Evolutionary conservation across 37 sponge, comb jelly and placozoan species (phyloP), one percentile per base, ranked within the genome.

Genomic region (Chondrilla cf. caribensis): DNA sequence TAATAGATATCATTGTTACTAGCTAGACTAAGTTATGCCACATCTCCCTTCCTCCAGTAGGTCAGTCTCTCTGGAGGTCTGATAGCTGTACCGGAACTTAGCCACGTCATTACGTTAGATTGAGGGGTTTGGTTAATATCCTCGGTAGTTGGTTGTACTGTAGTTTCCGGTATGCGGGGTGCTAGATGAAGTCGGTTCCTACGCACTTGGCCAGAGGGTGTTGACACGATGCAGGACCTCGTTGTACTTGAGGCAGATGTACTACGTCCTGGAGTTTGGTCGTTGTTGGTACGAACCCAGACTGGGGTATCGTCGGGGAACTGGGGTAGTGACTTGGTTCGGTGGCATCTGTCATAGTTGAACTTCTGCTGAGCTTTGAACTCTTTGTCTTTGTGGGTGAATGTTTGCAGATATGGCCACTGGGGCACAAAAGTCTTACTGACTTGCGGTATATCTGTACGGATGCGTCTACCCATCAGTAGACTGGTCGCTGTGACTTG

Each of bases 381-480:
- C n/a, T 3, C 2, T 3, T 31, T 21, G 35, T 82, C 47, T 35
- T 22, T 18, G 60, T 77, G 26, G 6, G 79, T 1, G 82, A 89
- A 84, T 17, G 19, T 67, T 9, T 2, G 0, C 40, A 89, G 79
- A 38, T 84, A 89, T 3, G 38, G 18, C 89, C 89, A 89, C 42
- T 84, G 9, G 2, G 86, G 89, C 2, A 85, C 38, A 3, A 89
- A 47, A 26, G 33, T 54, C 8, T 81, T 37, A 2, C 37, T 35
- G 14, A 58, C 65, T 44, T 89, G 89, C 1, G 86, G 89, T 17
- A 89, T 32, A 28, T 60, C 28, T 37, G 89, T 81, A 22, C 79
- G 42, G 15, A 85, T 18, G 6, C 40, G 32, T 22, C 89, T 58
- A 1, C 86, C 85, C 85, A 85, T 89, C 18, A 58, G 38, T 21